A percentile compares a stretch with the other conserved stretches of the same genome.
phyloP scores from a whole-genome alignment of 2,797 vertebrate species.

The Paguma larvata region DNA sequence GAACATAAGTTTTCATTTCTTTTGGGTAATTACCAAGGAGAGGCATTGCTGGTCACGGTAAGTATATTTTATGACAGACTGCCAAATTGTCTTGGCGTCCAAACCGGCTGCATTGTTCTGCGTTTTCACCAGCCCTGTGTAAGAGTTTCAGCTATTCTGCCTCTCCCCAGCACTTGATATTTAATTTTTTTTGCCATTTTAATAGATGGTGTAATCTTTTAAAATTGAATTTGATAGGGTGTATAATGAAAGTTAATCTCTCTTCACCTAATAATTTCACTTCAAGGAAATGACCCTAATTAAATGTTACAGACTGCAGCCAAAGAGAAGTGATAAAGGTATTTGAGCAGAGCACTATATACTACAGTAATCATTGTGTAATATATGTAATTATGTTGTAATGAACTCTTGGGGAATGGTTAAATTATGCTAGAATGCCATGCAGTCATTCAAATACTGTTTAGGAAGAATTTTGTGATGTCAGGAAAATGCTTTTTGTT shows the following conservation, averaged over 20 bases:
- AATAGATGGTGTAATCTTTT: neutral
- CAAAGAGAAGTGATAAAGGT: neutral
- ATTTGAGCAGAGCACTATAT: slow-evolving; percentile 27
- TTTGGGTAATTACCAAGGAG: neutral
- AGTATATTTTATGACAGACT: neutral
- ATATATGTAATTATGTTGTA: neutral
- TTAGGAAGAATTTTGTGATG: slow-evolving; percentile 44
- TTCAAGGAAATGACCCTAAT: slow-evolving; percentile 5
- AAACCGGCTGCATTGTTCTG: neutral
- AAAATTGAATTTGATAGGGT: neutral
- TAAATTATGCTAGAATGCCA: slow-evolving; percentile 11
- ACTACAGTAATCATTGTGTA: neutral
- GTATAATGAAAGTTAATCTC: neutral
- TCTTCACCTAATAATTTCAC: slow-evolving; percentile 35
- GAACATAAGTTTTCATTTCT: slow-evolving; percentile 4
- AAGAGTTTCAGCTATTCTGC: neutral
- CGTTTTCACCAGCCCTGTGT: neutral
- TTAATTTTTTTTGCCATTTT: neutral
- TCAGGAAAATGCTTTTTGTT: slow-evolving; percentile 26
- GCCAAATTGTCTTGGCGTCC: neutral
- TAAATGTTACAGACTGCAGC: neutral
- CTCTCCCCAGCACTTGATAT: neutral
- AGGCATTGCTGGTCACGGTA: neutral
- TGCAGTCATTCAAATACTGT: neutral
- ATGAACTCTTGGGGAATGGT: neutral